Percentiles rank a stretch among this genome's conserved stretches.
phyloP scores from a whole-genome alignment of 1,140 invertebrate species.

The Drosophila nikananu region DNA sequence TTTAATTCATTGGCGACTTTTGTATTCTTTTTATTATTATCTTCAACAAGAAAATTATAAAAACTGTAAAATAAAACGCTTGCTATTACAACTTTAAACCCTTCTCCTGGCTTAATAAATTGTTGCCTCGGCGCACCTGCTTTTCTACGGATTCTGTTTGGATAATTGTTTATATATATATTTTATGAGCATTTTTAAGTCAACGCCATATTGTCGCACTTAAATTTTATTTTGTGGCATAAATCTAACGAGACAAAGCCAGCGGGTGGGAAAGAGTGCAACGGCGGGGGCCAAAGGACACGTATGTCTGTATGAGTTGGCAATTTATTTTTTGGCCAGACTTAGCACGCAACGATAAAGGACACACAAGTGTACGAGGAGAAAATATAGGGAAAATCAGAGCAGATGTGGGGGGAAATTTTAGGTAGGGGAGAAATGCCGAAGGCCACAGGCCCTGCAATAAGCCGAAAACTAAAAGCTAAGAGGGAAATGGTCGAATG shows the following conservation, averaged over 20 bases:
- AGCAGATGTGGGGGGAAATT: conserved; percentile 14
- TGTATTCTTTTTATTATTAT: too few species aligned
- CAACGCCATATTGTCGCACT: conserved; percentile 75
- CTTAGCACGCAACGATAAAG: conserved; percentile 68
- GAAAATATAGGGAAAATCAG: conserved; percentile 9
- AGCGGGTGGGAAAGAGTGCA: not conserved
- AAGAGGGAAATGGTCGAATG: conserved; percentile 48
- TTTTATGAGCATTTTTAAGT: conserved; percentile 56
- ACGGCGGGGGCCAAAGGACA: conserved; percentile 23
- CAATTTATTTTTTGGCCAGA: conserved; percentile 74
- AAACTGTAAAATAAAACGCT: too few species aligned
- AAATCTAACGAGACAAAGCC: conserved; percentile 55
- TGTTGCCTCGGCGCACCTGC: not conserved
- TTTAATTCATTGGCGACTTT: too few species aligned
- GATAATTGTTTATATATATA: conserved; percentile 77
- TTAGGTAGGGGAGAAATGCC: conserved; percentile 1
- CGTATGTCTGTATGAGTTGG: conserved; percentile 60
- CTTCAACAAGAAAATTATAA: too few species aligned
- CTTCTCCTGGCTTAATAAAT: not conserved
- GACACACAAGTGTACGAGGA: conserved; percentile 27
- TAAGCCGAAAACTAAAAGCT: conserved; percentile 64
- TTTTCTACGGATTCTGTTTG: conserved; percentile 4
- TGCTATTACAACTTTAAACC: not conserved
- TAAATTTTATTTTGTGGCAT: conserved; percentile 77
- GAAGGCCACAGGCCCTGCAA: conserved; percentile 49